These are phyloP conservation scores for Tethya wilhelma DNA, from an alignment of 37 sponge, comb jelly and placozoan genomes.

Conservation along the genomic window DNA sequence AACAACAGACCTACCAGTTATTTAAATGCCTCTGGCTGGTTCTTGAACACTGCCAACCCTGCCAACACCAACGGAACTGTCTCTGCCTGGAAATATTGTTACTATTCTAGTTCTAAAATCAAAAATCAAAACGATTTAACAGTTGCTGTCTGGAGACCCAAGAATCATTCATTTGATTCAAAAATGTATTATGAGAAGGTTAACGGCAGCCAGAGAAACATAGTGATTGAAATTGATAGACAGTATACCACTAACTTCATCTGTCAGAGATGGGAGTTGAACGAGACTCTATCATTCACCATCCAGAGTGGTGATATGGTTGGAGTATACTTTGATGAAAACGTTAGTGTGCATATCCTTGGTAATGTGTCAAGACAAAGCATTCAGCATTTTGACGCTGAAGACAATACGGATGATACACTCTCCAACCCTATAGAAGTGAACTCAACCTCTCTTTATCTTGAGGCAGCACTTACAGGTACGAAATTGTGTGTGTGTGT, in stretches of 20 bases:
- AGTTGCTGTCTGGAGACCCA: slow-evolving; percentile 32
- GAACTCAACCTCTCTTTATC: too few species aligned
- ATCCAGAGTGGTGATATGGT: neutral
- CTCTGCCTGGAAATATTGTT: neutral
- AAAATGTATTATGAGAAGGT: neutral
- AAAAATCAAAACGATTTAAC: neutral
- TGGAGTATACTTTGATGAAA: neutral
- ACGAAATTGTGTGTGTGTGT: too few species aligned
- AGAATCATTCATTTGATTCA: too few species aligned
- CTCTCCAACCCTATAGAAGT: too few species aligned
- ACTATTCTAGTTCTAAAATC: neutral
- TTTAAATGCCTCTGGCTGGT: neutral
- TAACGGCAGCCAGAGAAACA: neutral
- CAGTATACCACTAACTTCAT: neutral
- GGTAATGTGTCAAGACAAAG: too few species aligned
- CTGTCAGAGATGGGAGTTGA: neutral
- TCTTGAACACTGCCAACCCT: neutral
- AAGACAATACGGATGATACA: too few species aligned
- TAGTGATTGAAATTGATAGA: neutral
- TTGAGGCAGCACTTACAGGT: too few species aligned
- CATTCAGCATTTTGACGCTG: too few species aligned
- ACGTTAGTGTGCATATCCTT: neutral
- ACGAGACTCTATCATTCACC: neutral
- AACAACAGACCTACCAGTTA: neutral
- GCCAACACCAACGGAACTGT: neutral